Conservation (phyloP, 2,888 invertebrate species). For the Monoplex corrugatus region DNA sequence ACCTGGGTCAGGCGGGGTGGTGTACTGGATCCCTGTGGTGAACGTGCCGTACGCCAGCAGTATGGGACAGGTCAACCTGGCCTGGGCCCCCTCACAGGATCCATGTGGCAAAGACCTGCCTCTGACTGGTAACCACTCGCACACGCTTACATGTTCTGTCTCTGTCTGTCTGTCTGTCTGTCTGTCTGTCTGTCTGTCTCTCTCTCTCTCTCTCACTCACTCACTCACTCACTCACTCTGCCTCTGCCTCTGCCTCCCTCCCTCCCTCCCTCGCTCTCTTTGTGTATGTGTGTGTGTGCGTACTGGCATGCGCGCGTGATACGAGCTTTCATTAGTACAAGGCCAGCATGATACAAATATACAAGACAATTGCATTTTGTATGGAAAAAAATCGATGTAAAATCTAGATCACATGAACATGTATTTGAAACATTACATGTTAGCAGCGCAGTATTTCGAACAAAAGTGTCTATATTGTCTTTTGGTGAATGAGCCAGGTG, state of each 20-base stretch:
- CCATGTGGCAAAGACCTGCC: conserved; percentile 75
- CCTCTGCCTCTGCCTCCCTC: not conserved
- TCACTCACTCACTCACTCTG: not conserved
- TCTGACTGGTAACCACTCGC: conserved; percentile 50
- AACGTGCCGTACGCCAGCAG: conserved; percentile 70
- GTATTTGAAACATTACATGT: no score
- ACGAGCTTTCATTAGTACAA: no score
- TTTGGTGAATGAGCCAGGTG: no score
- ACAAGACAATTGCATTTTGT: no score
- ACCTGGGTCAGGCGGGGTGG: conserved; percentile 22
- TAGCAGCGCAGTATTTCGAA: no score
- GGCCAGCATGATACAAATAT: no score
- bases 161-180: not conserved
- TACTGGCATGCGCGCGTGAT: no score
- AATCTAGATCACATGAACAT: no score
- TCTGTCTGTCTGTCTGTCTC: not conserved
- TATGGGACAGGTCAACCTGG: conserved; percentile 73
- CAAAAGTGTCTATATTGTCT: no score
- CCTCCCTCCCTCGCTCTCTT: not conserved
- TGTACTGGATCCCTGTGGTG: conserved; percentile 61
- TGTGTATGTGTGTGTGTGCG: no score
- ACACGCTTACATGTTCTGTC: not conserved
- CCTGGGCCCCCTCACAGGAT: conserved; percentile 72
- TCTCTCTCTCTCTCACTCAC: not conserved
- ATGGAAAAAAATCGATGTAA: no score